Evolutionary conservation across 1,140 invertebrate species (phyloP).

Genomic region (Pseudobourletiella spinata): DNA sequence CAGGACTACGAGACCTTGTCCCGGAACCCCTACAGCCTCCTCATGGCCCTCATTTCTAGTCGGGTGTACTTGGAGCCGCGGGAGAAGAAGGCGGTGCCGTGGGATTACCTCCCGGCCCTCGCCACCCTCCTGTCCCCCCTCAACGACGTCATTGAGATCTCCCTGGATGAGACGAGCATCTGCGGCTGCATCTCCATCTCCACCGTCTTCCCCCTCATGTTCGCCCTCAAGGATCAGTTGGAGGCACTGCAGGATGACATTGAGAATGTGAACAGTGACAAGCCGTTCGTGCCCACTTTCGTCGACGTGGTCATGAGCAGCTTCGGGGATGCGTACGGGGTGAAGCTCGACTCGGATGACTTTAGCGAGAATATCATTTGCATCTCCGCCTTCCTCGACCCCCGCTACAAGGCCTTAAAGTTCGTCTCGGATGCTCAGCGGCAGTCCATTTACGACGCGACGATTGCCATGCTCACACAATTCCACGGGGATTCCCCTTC

Average conservation of each 20-base stretch:
- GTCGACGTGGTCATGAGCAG: not conserved
- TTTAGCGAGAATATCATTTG: not conserved
- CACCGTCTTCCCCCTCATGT: not conserved
- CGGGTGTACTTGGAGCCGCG: not conserved
- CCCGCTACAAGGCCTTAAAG: slow-evolving; percentile 8
- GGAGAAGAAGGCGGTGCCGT: not conserved
- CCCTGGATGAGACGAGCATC: not conserved
- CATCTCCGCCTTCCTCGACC: slow-evolving; percentile 9
- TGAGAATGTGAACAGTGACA: not conserved
- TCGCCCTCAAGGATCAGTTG: slow-evolving; percentile 1
- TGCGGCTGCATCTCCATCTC: not conserved
- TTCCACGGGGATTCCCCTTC: not conserved
- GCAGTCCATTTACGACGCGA: not conserved
- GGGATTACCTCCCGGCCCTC: not conserved
- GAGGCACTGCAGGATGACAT: not conserved
- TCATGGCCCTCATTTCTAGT: not conserved
- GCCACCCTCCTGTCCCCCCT: not conserved
- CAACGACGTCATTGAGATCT: slow-evolving; percentile 4
- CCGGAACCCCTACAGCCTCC: slow-evolving; percentile 4
- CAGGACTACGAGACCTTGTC: not conserved
- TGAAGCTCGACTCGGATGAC: slow-evolving; percentile 5
- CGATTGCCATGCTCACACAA: not conserved
- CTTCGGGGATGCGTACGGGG: not conserved
- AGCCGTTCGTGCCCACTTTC: not conserved
- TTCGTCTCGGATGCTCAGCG: slow-evolving; percentile 2